Evolutionary conservation across 2,888 invertebrate genomes (phyloP), one percentile per base, ranked within the genome.

Genomic region (Pardosa pseudoannulata): DNA sequence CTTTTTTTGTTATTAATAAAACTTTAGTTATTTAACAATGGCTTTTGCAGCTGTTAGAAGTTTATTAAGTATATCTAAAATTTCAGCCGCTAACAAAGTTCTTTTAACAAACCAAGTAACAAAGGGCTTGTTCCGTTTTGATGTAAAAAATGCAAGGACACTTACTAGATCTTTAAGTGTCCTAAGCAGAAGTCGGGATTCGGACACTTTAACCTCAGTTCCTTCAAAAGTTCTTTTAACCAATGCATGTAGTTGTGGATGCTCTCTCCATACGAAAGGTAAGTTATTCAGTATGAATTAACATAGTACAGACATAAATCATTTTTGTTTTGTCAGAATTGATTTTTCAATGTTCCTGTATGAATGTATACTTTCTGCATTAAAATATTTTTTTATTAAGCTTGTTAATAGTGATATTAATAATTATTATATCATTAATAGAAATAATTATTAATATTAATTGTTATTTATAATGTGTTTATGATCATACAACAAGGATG

Each of bases 211-310:
- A 31, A 41, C 41, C 28, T 1, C 19, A 11, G 0, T 72, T 0
- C 19, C 64, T 23, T 9, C 50, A 1, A 39, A 70, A 68, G 9
- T 7, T 29, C 28, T 28, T 2, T 29, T 41, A 3, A 46, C 79
- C 0, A 75, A 65, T 31, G 64, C 39, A n/a, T 86, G 74, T 36
- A 70, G 32, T 68, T 79, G 86, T 41, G 46, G 65, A 13, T 71
- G 73, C 29, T 41, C 50, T 32, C n/a, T 79, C 9, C 86, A 86
- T 36, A 74, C 86, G 2, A 70, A 79, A 75, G 86, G 86, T 86
- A 86, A 46, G 19, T 56, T n/a, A n/a, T n/a, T n/a, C n/a, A n/a
- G n/a, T n/a, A n/a, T n/a, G n/a, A n/a, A n/a, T n/a, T n/a, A n/a
- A n/a, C n/a, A n/a, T n/a, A n/a, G n/a, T n/a, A n/a, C n/a, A n/a